These are phyloP conservation scores for Uromys caudimaculatus DNA, from an alignment of 2,797 vertebrate species.

Conservation along the genomic window DNA sequence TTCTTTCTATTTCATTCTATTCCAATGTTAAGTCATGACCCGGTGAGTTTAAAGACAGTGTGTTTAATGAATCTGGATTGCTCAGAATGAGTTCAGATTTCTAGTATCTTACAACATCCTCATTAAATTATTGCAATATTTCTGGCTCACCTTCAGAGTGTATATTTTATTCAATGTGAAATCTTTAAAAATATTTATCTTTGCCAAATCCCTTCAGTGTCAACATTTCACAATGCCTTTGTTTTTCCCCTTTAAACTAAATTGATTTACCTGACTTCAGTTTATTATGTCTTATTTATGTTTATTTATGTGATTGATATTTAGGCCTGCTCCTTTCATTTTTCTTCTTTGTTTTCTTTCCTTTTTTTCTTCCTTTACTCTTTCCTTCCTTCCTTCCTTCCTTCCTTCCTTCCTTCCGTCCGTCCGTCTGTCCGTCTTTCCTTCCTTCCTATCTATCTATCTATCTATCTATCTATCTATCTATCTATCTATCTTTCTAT, in stretches of 20 bases:
- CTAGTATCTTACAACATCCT: not conserved
- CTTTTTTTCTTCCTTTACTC: not conserved
- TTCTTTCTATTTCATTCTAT: not conserved
- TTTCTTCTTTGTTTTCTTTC: not conserved
- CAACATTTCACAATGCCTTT: not conserved
- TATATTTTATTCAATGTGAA: not conserved
- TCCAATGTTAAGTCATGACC: no score
- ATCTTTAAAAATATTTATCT: not conserved
- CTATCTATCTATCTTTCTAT: no score
- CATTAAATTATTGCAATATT: slow-evolving; percentile 14
- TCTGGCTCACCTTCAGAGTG: slow-evolving; percentile 24
- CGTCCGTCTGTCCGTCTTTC: not conserved
- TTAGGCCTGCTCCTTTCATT: not conserved
- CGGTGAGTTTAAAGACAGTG: not conserved
- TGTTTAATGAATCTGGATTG: slow-evolving; percentile 34
- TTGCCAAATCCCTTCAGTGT: not conserved
- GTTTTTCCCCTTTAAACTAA: not conserved
- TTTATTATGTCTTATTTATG: not conserved
- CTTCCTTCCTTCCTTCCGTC: not conserved
- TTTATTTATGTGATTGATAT: not conserved
- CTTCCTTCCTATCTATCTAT: no score
- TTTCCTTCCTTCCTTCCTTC: not conserved
- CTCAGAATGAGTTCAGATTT: slow-evolving; percentile 30
- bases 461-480: no score
- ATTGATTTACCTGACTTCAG: not conserved